Conservation (phyloP, 1,140 invertebrate genomes). For the Drosophila biarmipes region DNA sequence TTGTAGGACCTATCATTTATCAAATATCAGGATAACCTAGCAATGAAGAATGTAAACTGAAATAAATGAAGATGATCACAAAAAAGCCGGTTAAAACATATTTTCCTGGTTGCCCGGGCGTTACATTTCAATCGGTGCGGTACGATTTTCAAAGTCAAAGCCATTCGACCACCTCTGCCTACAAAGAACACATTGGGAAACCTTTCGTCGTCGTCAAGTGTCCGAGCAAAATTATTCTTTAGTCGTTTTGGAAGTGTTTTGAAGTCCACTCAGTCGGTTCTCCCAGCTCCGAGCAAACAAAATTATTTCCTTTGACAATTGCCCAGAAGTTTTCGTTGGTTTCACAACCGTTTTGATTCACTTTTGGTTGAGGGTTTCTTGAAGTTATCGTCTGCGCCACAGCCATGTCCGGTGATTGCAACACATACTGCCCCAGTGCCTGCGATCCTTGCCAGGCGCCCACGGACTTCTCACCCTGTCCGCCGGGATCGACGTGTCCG, state of each 20-base stretch:
- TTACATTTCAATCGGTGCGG: conserved; percentile 2
- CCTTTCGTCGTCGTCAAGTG: conserved; percentile 61
- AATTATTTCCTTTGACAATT: conserved; percentile 64
- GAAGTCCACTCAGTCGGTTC: conserved; percentile 38
- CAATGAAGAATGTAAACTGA: conserved; percentile 53
- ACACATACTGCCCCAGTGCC: conserved; percentile 29
- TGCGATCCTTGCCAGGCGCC: conserved; percentile 64
- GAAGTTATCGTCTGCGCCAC: background rate
- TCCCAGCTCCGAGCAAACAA: conserved; percentile 55
- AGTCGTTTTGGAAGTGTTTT: conserved; percentile 56
- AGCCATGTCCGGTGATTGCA: conserved; percentile 58
- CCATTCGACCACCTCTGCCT: conserved; percentile 13
- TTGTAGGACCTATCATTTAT: conserved; percentile 15
- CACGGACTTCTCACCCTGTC: conserved; percentile 59
- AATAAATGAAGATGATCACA: conserved; percentile 56
- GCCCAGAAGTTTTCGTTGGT: conserved; percentile 21
- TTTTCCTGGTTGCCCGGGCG: conserved; percentile 6
- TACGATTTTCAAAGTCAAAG: background rate
- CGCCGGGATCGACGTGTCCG: conserved; percentile 47
- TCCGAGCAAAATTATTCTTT: conserved; percentile 63
- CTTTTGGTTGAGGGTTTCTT: background rate
- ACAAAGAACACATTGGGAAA: conserved; percentile 50
- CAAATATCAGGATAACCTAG: conserved; percentile 54
- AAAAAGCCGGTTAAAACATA: background rate
- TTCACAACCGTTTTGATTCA: background rate